A percentile compares a stretch with the other conserved stretches of the same genome.
Evolutionary conservation across 2,113 vertebrate genomes (phyloP).

Genomic region (Sylvia atricapilla): DNA sequence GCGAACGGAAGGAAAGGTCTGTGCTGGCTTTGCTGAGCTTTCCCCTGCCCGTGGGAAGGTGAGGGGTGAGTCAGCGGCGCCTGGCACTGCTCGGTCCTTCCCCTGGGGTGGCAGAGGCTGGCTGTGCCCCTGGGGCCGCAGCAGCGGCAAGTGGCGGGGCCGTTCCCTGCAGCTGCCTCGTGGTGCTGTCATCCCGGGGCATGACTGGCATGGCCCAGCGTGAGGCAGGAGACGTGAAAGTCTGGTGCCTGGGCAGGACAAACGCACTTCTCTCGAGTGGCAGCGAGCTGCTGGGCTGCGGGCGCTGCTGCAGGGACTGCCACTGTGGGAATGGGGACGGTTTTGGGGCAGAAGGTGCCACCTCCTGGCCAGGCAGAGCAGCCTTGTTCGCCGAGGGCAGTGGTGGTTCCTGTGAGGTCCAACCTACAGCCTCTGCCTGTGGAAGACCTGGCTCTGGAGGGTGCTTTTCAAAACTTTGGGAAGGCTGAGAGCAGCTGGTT

Average conservation of each 20-base stretch:
- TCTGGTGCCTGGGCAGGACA: background rate
- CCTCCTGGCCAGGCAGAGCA: background rate
- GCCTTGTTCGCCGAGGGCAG: accelerated
- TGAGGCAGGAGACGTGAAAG: background rate
- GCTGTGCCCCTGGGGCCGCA: background rate
- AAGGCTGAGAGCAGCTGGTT: background rate
- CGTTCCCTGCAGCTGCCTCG: background rate
- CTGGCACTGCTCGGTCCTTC: background rate
- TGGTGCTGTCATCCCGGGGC: accelerated
- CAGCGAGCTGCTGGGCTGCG: background rate
- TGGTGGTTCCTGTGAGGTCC: background rate
- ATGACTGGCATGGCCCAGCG: accelerated
- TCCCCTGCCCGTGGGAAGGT: background rate
- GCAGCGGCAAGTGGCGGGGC: background rate
- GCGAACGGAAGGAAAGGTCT: background rate
- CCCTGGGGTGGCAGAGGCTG: background rate
- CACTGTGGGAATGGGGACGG: background rate
- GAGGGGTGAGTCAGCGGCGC: background rate
- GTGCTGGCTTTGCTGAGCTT: background rate
- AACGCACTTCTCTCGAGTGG: accelerated
- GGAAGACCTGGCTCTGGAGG: background rate
- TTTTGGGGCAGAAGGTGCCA: background rate
- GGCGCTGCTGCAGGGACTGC: accelerated
- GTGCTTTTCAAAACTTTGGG: background rate
- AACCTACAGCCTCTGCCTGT: accelerated